These are phyloP conservation scores for Coelopa frigida DNA, from an alignment of 1,140 invertebrate genomes.

Conservation along the genomic window DNA sequence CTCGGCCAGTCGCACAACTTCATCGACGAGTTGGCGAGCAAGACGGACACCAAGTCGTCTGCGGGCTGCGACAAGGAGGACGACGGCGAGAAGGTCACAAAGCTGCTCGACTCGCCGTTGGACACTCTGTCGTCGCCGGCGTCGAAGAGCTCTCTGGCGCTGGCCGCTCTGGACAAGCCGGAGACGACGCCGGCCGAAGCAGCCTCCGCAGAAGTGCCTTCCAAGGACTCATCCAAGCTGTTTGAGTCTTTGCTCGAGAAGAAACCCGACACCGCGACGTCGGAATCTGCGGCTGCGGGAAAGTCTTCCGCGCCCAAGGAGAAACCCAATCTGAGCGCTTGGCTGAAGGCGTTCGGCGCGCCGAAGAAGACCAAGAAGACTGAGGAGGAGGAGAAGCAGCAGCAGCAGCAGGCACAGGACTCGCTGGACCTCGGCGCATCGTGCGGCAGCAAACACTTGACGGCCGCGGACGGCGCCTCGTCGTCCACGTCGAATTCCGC, in stretches of 20 bases:
- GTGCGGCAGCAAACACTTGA: neutral
- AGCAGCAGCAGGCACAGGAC: constrained; percentile 27
- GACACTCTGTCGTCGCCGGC: too few relatives aligned
- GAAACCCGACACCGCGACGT: constrained; percentile 1
- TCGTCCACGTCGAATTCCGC: constrained; percentile 18
- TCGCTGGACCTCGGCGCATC: neutral
- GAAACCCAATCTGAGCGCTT: constrained; percentile 79
- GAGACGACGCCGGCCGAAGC: constrained; percentile 6
- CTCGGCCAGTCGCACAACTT: constrained; percentile 55
- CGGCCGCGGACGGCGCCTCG: neutral
- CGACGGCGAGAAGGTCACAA: constrained; percentile 11
- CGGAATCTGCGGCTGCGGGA: constrained; percentile 44
- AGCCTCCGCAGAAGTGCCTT: neutral
- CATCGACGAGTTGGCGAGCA: constrained; percentile 47
- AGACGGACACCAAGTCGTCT: constrained; percentile 14
- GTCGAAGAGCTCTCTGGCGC: too few relatives aligned
- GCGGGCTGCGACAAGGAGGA: constrained; percentile 28
- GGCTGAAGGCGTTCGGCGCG: constrained; percentile 84
- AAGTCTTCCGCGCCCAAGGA: constrained; percentile 51
- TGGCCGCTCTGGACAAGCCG: too few relatives aligned
- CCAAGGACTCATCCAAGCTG: constrained; percentile 20
- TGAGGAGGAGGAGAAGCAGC: constrained; percentile 47
- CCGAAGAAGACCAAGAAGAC: constrained; percentile 54
- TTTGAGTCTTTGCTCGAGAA: constrained; percentile 31
- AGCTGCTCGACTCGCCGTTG: too few relatives aligned